Percentiles rank a stretch among this genome's conserved stretches.
phyloP scores from a whole-genome alignment of 2,113 vertebrate species.

The Pollachius pollachius region DNA sequence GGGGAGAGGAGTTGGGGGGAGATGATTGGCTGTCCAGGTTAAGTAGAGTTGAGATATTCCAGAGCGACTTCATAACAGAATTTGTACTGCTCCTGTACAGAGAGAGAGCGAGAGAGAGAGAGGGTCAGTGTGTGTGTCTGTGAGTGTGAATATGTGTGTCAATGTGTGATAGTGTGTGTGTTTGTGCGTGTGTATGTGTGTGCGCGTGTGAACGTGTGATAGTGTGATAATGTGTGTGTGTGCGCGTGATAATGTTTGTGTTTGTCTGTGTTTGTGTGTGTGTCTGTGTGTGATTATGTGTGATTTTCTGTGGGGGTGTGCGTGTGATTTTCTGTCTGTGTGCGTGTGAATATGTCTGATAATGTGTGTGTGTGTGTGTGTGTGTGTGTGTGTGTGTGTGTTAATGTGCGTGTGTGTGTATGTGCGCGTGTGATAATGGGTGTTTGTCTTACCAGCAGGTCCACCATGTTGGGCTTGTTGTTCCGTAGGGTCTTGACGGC shows the following conservation, averaged over 20 bases:
- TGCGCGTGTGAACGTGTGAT: no score
- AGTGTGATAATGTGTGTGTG: not conserved
- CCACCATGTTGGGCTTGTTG: constrained; percentile 99
- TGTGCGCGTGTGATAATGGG: not conserved
- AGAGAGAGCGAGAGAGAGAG: not conserved
- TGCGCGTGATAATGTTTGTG: not conserved
- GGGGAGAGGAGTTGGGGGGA: not conserved
- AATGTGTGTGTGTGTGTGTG: not conserved
- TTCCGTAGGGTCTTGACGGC: constrained; percentile 96
- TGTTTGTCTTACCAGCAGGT: constrained; percentile 84
- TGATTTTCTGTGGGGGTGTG: constrained; percentile 1
- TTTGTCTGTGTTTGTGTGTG: not conserved
- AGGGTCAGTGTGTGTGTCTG: not conserved
- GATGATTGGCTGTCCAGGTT: constrained; percentile 22
- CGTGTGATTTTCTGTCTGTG: not conserved
- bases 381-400: not conserved
- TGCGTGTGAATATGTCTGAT: not conserved
- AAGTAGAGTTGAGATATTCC: constrained; percentile 94
- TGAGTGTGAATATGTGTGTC: not conserved
- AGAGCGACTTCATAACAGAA: constrained; percentile 98
- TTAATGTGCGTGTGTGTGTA: not conserved
- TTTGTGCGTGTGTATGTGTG: no score
- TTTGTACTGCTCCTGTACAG: constrained; percentile 93
- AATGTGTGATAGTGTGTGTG: no score
- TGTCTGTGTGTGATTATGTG: not conserved